Evolutionary conservation across 1,140 invertebrate genomes (phyloP), one percentile per base, ranked within the genome.

Genomic region (Drosophila cardini): DNA sequence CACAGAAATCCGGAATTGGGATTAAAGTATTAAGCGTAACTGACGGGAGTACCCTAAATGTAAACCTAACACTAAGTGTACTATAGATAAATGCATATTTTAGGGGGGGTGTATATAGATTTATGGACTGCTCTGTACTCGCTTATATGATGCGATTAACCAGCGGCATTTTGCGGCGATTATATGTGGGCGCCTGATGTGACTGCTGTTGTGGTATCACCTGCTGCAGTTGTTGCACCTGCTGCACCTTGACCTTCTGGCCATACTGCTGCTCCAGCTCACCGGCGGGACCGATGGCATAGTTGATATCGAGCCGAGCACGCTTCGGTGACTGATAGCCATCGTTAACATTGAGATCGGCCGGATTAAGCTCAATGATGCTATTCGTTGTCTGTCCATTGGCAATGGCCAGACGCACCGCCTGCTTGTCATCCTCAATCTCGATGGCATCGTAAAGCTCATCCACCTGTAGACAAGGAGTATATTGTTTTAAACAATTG

Each of bases 101-200:
- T 1, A 34, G 21, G 21, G 21, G 21, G 21, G 21, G 3, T 46
- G 38, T 57, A 32, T n/a, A 60, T 38, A 13, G n/a, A 65, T 9
- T 15, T 11, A 32, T 32, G 36, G 18, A 9, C 0, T 7, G 2
- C 16, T 10, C 16, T 55, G 7, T 15, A 63, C 21, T 62, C 18
- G 46, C 52, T 80, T 93, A 92, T 16, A 93, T 93, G 48, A 94
- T 93, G 77, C 94, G 80, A 78, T 94, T 94, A 11, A 94, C 93
- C 61, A 94, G 92, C 43, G 93, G 94, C 62, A 94, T 94, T 87
- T 94, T 94, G 61, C 94, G 92, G 60, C 94, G 85, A 85, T 93
- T 94, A 18, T 90, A 91, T 7, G 80, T 89, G 57, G 79, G 58
- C 30, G 60, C 73, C 34, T 36, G 34, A 36, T 36, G 34, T 10